Evolutionary conservation across 1,140 invertebrate species (phyloP).

Genomic region (Brachionus koreanus): DNA sequence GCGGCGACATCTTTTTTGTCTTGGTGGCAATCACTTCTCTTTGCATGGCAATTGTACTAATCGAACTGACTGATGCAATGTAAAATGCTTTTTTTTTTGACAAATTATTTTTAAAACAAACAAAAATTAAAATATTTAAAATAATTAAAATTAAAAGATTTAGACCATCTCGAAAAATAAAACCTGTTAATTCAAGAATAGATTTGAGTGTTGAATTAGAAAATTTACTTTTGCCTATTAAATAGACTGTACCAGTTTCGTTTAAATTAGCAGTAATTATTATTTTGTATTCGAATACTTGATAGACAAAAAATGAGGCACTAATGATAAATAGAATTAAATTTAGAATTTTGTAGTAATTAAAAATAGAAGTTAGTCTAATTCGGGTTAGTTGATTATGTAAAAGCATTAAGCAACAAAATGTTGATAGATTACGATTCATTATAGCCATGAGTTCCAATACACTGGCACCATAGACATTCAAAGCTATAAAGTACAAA

Average conservation of each 20-base stretch:
- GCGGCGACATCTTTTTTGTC: background rate
- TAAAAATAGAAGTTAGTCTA: background rate
- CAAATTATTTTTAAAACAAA: background rate
- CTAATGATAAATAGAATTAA: background rate
- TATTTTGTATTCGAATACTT: background rate
- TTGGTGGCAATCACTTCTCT: background rate
- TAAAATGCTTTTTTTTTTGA: background rate
- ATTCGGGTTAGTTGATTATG: background rate
- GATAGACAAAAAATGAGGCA: background rate
- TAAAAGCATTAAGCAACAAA: background rate
- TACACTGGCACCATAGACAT: background rate
- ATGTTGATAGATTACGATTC: background rate
- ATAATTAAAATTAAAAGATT: slow-evolving; percentile 5
- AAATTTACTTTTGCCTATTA: background rate
- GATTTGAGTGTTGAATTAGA: background rate
- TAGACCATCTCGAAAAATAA: background rate
- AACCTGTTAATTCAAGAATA: background rate
- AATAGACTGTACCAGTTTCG: background rate
- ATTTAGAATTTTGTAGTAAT: slow-evolving; percentile 16
- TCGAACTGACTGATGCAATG: background rate
- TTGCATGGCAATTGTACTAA: background rate
- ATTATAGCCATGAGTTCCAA: background rate
- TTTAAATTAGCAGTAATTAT: background rate
- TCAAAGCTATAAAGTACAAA: background rate
- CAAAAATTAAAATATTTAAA: background rate